Evolutionary conservation across 2,797 vertebrate species (phyloP), one percentile per base, ranked within the genome.

Genomic region (Gadopsis bispinosus): DNA sequence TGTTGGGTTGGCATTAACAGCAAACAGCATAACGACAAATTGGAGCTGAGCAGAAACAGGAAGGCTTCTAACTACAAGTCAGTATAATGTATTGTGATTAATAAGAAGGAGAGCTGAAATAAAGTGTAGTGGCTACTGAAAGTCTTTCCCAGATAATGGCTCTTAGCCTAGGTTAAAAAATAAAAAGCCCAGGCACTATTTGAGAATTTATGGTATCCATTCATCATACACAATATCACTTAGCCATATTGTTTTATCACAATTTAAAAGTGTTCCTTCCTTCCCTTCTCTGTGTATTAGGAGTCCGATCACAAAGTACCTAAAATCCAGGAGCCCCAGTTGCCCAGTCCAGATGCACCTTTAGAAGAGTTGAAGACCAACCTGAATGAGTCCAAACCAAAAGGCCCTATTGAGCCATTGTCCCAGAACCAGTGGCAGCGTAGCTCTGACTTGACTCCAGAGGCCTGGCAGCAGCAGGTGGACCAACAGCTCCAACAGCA

Each of bases 381-480:
- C 72, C 63, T 88, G 17, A 91, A 92, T 62, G 91, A 87, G 22
- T 83, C 90, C 7, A 73, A 81, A 60, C 53, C 70, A 33, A 91
- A 90, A 78, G 80, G 33, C 51, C 66, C 80, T 1, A 3, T 66
- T 50, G 91, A 95, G 11, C 79, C 91, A 1, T 50, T 73, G 39
- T 16, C 91, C 61, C 91, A 88, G 6, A 43, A 31, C 66, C 92
- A 87, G 43, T 95, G 94, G 94, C 93, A 95, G 88, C 95, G 95
- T 47, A 95, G 80, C 84, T 96, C 94, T 22, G 94, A 93, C 83
- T 80, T 96, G 56, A 96, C 95, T 10, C 96, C 95, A 0, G 96
- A 96, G 87, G 95, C 95, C 13, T 96, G 95, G 96, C 95, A 96
- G 84, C 95, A 95, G 90, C 95, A 95, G 86, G 92, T 96, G 43